Conservation (phyloP, 2,113 vertebrate genomes). For the Rhabdomys dilectus region DNA sequence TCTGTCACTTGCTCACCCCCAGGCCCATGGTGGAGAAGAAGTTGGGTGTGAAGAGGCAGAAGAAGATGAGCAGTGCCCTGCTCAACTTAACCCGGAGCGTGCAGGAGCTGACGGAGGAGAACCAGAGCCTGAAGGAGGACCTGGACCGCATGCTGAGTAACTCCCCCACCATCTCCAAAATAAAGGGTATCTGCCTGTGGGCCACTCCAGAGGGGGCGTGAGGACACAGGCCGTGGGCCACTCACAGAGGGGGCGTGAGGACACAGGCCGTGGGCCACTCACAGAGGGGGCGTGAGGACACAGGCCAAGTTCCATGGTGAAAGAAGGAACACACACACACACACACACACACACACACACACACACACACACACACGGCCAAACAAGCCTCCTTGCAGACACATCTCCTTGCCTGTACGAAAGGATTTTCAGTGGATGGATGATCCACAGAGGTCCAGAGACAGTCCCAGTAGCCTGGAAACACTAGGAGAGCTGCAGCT, state of each 20-base stretch:
- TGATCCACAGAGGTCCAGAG: background rate
- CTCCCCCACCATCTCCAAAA: slow-evolving; percentile 82
- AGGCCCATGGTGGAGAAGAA: slow-evolving; percentile 87
- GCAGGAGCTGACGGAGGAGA: slow-evolving; percentile 93
- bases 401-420: background rate
- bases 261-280: background rate
- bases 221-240: too few species aligned
- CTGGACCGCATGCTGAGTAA: slow-evolving; percentile 86
- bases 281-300: accelerated
- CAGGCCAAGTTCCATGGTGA: background rate
- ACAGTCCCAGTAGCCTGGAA: background rate
- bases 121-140: slow-evolving; percentile 90
- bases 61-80: slow-evolving; percentile 88
- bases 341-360: too few species aligned
- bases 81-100: slow-evolving; percentile 90
- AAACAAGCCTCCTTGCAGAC: background rate
- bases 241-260: too few species aligned
- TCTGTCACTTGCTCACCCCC: background rate
- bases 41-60: slow-evolving; percentile 88
- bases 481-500: background rate
- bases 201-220: too few species aligned
- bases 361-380: too few species aligned
- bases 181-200: slow-evolving; percentile 86
- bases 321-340: too few species aligned
- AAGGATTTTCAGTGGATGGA: accelerated